phyloP scores from a whole-genome alignment of 2,113 vertebrate species.

The Hirundichthys speculiger region DNA sequence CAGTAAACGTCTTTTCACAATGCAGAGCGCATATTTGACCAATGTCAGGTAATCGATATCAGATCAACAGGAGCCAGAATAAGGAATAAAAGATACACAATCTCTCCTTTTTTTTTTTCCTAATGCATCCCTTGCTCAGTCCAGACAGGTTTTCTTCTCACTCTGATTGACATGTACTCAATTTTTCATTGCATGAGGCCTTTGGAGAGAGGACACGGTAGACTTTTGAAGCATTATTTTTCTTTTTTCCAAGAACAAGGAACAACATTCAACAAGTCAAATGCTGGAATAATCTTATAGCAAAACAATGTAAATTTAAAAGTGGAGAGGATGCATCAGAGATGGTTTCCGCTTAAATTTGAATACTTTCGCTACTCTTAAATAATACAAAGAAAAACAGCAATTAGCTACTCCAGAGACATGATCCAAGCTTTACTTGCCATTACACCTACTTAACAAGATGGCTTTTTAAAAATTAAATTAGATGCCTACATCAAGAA shows the following conservation, averaged over 20 bases:
- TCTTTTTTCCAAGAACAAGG: slow-evolving; percentile 8
- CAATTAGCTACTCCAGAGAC: no score
- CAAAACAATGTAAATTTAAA: no score
- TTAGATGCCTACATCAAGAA: no score
- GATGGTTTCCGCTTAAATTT: no score
- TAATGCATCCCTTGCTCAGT: slow-evolving; percentile 28
- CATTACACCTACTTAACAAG: no score
- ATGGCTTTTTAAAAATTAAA: no score
- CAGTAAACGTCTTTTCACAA: slow-evolving; percentile 42
- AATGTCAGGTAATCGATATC: slow-evolving; percentile 65
- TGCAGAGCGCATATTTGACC: slow-evolving; percentile 69
- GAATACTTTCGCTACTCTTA: no score
- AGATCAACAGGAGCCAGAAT: slow-evolving; percentile 64
- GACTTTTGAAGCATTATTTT: slow-evolving; percentile 41
- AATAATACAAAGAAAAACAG: no score
- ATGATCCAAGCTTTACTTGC: no score
- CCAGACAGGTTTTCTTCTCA: slow-evolving; percentile 45
- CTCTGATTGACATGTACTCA: slow-evolving; percentile 72
- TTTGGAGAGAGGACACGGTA: slow-evolving; percentile 23
- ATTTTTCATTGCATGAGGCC: slow-evolving; percentile 58
- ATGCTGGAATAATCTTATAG: no score
- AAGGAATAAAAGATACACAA: slow-evolving; percentile 21
- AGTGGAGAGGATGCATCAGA: no score
- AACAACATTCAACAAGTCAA: no score
- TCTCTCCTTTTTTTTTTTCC: slow-evolving; percentile 29